Evolutionary conservation across 92 coral and sea anemone species (phyloP), one percentile per base, ranked within the genome.

Genomic region (Metridium senile): DNA sequence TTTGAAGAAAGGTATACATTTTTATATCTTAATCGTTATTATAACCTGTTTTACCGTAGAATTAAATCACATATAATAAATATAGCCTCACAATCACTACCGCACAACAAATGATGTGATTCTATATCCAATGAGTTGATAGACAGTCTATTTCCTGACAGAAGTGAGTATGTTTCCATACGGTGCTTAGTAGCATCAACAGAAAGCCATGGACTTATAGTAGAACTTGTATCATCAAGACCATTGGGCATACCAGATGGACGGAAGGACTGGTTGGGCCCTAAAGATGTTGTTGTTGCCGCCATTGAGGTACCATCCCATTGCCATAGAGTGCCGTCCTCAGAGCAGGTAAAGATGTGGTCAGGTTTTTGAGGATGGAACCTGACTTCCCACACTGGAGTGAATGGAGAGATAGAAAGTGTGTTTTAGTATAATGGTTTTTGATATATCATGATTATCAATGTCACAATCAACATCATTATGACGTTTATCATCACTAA

Each of bases 301-400:
- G 88, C 90, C 89, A 96, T 91, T 8, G 98, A 87, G 11, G 99
- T 82, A 8, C 99, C 99, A 78, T 96, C 97, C 99, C 99, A 96
- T 74, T 93, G 99, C 98, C 99, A 96, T 20, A 96, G 64, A 31
- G 98, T 90, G 74, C 99, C 99, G 34, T 96, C 99, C 64, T 96
- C 93, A 21, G 99, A 96, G 85, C 99, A 96, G 0, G 98, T 93
- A 68, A 96, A 96, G 26, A 96, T 75, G 75, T 96, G 93, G 83
- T 96, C 97, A 66, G 99, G 97, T 58, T 89, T 93, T 56, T 87
- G 81, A 0, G 94, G 91, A 66, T 96, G 97, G 66, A 96, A 96
- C 75, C 75, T 89, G 63, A 96, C 97, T 52, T 96, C 99, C 99
- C 99, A 96, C 51, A 96, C 99, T 96, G 63, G 21, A 51, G 74